Conservation (phyloP, 2,888 invertebrate species). For the Andrena praecox region DNA sequence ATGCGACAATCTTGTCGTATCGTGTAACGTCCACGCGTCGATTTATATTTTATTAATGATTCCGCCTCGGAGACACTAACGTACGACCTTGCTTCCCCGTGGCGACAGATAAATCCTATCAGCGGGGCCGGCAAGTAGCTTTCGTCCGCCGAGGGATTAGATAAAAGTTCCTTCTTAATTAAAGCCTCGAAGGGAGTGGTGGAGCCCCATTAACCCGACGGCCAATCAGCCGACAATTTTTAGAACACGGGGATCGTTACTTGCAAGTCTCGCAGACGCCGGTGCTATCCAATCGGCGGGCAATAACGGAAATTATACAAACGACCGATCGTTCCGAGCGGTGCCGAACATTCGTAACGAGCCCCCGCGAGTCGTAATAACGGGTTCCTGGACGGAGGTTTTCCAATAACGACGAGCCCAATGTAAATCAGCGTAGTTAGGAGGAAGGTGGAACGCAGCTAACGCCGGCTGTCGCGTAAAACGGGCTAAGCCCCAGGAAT, state of each 20-base stretch:
- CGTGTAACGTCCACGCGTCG: constrained; percentile 30
- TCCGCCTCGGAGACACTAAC: constrained; percentile 5
- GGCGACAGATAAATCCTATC: neutral
- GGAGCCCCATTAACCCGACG: neutral
- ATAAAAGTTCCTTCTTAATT: constrained; percentile 19
- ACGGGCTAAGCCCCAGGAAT: constrained; percentile 22
- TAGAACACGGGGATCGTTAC: neutral
- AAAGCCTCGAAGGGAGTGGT: neutral
- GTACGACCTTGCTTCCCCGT: neutral
- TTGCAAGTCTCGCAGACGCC: neutral
- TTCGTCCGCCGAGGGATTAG: neutral
- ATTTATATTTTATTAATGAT: constrained; percentile 36
- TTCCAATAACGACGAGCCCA: constrained; percentile 7
- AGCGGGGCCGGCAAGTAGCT: neutral
- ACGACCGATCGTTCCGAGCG: neutral
- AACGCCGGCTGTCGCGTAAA: constrained; percentile 6
- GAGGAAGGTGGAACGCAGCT: neutral
- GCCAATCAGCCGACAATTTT: no score
- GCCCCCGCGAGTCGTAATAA: neutral
- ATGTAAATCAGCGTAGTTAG: constrained; percentile 1
- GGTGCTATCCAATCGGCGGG: neutral
- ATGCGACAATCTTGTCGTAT: constrained; percentile 39
- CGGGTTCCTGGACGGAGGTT: neutral
- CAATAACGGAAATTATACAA: neutral
- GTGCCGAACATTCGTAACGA: neutral